phyloP scores from a whole-genome alignment of 2,113 vertebrate genomes.

The Seriola aureovittata region DNA sequence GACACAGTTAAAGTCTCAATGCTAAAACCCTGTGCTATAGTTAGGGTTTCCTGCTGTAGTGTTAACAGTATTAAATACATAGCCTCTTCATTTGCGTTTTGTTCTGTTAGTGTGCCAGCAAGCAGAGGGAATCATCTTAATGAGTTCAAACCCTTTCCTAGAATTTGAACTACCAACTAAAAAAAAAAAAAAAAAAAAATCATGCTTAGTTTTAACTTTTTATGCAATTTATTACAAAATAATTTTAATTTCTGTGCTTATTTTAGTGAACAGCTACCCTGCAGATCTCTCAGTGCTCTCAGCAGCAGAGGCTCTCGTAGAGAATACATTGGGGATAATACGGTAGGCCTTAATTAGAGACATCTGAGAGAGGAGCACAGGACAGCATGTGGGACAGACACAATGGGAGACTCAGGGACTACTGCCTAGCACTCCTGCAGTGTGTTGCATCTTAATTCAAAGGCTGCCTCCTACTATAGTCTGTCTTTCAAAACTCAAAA shows the following conservation, averaged over 20 bases:
- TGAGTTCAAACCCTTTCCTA: neutral
- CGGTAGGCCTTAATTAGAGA: constrained; percentile 62
- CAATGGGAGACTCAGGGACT: constrained; percentile 36
- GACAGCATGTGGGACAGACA: constrained; percentile 37
- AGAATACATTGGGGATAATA: constrained; percentile 46
- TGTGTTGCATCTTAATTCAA: constrained; percentile 38
- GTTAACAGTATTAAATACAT: too few relatives aligned
- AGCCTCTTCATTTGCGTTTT: too few relatives aligned
- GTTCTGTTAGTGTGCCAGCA: neutral
- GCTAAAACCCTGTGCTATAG: neutral
- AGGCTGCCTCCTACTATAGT: constrained; percentile 18
- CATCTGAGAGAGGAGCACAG: constrained; percentile 41
- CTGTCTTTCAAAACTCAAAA: constrained; percentile 15
- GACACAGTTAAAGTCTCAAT: neutral
- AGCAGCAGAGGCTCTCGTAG: constrained; percentile 20
- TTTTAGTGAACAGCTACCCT: neutral
- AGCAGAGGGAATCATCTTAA: neutral
- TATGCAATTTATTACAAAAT: neutral
- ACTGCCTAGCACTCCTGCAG: constrained; percentile 30
- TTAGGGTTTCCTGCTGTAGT: neutral
- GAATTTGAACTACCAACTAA: neutral
- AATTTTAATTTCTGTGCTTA: neutral
- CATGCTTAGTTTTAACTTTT: too few relatives aligned
- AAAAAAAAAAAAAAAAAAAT: too few relatives aligned
- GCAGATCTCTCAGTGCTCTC: neutral